Evolutionary conservation across 2,113 vertebrate genomes (phyloP).

Genomic region (Neopipo cinnamomea): DNA sequence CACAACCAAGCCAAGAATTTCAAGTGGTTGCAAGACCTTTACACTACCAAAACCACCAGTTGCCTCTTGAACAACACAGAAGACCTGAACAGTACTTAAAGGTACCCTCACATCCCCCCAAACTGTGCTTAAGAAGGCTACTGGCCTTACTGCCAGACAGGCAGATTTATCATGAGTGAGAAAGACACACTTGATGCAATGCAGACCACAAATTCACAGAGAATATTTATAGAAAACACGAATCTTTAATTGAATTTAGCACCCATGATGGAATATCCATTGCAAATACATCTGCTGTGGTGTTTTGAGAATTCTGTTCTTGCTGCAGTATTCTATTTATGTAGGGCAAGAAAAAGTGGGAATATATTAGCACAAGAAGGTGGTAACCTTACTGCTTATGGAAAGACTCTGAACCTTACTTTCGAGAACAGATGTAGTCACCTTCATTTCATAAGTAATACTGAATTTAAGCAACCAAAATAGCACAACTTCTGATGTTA

Average conservation of each 20-base stretch:
- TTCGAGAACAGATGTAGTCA: background rate
- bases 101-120: background rate
- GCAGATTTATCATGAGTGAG: background rate
- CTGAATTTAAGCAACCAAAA: background rate
- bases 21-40: constrained; percentile 10
- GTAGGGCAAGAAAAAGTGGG: background rate
- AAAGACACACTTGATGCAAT: background rate
- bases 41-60: background rate
- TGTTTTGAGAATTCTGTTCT: constrained; percentile 1
- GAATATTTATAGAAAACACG: background rate
- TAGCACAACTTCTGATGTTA: background rate
- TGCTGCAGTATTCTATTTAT: background rate
- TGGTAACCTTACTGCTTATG: background rate
- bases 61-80: background rate
- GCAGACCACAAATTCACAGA: background rate
- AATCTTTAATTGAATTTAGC: background rate
- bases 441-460: background rate
- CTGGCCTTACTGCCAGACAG: background rate
- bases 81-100: background rate
- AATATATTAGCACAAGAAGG: background rate
- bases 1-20: constrained; percentile 35
- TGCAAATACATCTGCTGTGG: background rate
- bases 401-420: background rate
- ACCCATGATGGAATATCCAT: background rate
- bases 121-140: background rate